Percentiles rank a stretch among this genome's conserved stretches.
These are phyloP conservation scores for Lordiphosa stackelbergi DNA, from an alignment of 1,140 invertebrate genomes.

Conservation along the genomic window DNA sequence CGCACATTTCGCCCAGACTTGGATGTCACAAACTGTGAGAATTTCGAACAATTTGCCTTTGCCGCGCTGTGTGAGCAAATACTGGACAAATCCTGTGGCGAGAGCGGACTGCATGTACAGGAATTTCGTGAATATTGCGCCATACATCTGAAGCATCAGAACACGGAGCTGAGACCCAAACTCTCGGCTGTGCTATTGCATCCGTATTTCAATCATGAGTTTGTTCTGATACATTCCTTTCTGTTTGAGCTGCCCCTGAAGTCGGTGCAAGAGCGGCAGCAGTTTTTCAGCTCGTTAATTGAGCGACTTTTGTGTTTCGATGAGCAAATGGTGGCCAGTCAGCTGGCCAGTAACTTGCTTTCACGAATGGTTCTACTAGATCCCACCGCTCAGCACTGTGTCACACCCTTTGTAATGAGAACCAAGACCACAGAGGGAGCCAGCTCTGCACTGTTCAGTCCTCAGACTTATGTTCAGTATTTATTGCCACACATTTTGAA, in stretches of 20 bases:
- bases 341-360: slow-evolving; percentile 85
- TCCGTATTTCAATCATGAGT: slow-evolving; percentile 88
- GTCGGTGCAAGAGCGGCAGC: slow-evolving; percentile 83
- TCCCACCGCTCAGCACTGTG: slow-evolving; percentile 84
- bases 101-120: slow-evolving; percentile 78
- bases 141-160: slow-evolving; percentile 81
- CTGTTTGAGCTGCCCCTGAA: slow-evolving; percentile 89
- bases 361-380: slow-evolving; percentile 90
- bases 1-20: slow-evolving; percentile 82
- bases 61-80: slow-evolving; percentile 87
- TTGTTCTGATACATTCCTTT: slow-evolving; percentile 89
- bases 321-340: slow-evolving; percentile 86
- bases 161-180: slow-evolving; percentile 80
- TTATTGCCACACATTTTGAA: slow-evolving; percentile 85
- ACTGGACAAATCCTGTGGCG: slow-evolving; percentile 78
- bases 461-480: slow-evolving; percentile 83
- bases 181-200: slow-evolving; percentile 83
- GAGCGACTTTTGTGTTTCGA: slow-evolving; percentile 83
- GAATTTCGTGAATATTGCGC: slow-evolving; percentile 85
- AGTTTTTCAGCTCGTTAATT: slow-evolving; percentile 85
- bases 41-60: slow-evolving; percentile 89
- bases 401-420: slow-evolving; percentile 86
- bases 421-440: slow-evolving; percentile 80
- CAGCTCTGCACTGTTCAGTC: slow-evolving; percentile 79
- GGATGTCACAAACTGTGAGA: slow-evolving; percentile 70